These are phyloP conservation scores for Scaptomyza hsui DNA, from an alignment of 1,140 invertebrate species.

Conservation along the genomic window DNA sequence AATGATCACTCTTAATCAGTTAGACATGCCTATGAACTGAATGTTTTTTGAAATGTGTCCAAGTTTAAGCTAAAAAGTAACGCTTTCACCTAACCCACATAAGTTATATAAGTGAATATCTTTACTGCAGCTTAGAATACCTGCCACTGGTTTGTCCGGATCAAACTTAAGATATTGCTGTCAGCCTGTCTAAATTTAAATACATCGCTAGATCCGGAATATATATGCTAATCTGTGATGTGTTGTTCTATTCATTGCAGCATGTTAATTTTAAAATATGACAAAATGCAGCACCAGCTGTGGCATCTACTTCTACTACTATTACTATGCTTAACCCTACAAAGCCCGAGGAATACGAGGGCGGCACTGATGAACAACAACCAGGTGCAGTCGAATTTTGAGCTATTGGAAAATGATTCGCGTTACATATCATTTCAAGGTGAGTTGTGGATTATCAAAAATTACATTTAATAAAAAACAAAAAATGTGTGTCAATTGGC, in stretches of 20 bases:
- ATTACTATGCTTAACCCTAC: constrained; percentile 39
- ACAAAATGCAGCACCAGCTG: constrained; percentile 61
- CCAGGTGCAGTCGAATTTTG: constrained; percentile 57
- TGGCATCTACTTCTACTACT: constrained; percentile 39
- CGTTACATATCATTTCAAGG: constrained; percentile 85
- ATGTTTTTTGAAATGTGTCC: constrained; percentile 1
- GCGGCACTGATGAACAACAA: constrained; percentile 39
- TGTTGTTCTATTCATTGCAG: constrained; percentile 50
- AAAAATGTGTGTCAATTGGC: constrained; percentile 72
- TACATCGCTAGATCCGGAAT: neutral
- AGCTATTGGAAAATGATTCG: constrained; percentile 79
- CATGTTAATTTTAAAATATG: constrained; percentile 75
- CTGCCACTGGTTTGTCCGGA: constrained; percentile 18
- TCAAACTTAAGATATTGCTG: constrained; percentile 8
- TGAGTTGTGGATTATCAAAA: constrained; percentile 76
- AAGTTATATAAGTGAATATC: constrained; percentile 8
- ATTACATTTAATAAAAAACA: constrained; percentile 8
- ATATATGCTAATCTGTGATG: constrained; percentile 26
- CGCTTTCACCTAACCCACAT: constrained; percentile 27
- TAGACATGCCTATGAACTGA: neutral
- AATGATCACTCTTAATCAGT: constrained; percentile 31
- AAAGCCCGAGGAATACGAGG: constrained; percentile 23
- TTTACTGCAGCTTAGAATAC: neutral
- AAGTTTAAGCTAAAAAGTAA: constrained; percentile 8
- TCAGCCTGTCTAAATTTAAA: neutral